Conservation (phyloP, 1,140 invertebrate species). For the Chironomus tepperi region DNA sequence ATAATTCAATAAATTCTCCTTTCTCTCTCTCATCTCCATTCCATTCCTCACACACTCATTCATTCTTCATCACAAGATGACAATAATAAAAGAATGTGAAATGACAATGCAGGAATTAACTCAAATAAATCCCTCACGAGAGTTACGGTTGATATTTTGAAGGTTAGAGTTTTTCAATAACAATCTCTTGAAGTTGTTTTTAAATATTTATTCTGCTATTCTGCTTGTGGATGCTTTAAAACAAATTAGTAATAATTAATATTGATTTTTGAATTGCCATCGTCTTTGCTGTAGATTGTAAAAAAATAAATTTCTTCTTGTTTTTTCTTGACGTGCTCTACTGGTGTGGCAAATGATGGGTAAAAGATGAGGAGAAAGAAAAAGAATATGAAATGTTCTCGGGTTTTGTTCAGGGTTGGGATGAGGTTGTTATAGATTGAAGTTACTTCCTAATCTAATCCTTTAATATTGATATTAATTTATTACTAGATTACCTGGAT, state of each 20-base stretch:
- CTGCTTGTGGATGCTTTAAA: background rate
- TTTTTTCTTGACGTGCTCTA: background rate
- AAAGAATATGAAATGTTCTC: no score
- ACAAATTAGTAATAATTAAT: slow-evolving; percentile 23
- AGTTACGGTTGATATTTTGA: no score
- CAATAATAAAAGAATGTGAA: background rate
- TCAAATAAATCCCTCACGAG: background rate
- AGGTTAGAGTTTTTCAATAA: background rate
- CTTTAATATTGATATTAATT: no score
- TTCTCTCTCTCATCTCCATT: background rate
- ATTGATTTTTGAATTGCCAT: slow-evolving; percentile 15
- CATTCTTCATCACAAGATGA: background rate
- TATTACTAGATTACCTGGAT: no score
- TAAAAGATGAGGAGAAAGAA: no score
- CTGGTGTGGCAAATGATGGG: background rate
- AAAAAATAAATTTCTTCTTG: background rate
- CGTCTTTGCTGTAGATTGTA: no score
- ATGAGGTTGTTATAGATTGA: no score
- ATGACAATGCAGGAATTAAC: background rate
- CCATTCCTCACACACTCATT: background rate
- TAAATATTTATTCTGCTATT: slow-evolving; percentile 23
- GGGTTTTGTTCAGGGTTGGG: no score
- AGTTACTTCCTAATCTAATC: no score
- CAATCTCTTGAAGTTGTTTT: slow-evolving; percentile 18
- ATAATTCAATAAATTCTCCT: slow-evolving; percentile 4